phyloP scores from a whole-genome alignment of 1,140 invertebrate species.

The Drosophila arizonae region DNA sequence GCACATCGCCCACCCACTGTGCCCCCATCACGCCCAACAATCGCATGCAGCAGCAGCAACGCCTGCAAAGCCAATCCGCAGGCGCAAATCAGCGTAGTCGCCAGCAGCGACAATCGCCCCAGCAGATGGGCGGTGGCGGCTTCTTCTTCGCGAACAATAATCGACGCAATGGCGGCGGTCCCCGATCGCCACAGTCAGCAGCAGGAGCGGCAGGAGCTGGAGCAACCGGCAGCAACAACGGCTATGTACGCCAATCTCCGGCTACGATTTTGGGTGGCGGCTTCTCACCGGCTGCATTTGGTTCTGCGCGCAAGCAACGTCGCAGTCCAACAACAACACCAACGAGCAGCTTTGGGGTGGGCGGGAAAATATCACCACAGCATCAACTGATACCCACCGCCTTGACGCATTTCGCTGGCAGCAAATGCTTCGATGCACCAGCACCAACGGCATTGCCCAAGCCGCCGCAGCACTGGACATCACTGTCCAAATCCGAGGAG shows the following conservation, averaged over 20 bases:
- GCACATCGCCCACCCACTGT: conserved; percentile 64
- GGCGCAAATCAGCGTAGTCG: conserved; percentile 54
- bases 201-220: conserved; percentile 13
- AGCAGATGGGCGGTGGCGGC: conserved; percentile 55
- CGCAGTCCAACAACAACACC: conserved; percentile 52
- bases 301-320: conserved; percentile 71
- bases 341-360: conserved; percentile 29
- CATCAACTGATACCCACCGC: conserved; percentile 77
- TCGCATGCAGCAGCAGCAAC: conserved; percentile 46
- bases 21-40: conserved; percentile 49
- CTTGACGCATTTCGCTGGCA: conserved; percentile 85
- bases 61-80: conserved; percentile 66
- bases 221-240: conserved; percentile 20
- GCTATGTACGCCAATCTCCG: conserved; percentile 66
- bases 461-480: conserved; percentile 86
- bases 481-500: conserved; percentile 63
- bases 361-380: conserved; percentile 73
- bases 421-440: conserved; percentile 86
- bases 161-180: conserved; percentile 47
- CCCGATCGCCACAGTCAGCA: conserved; percentile 57
- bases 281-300: conserved; percentile 50
- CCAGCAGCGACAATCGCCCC: conserved; percentile 72
- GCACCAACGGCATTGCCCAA: conserved; percentile 85
- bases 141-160: conserved; percentile 73
- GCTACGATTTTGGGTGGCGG: conserved; percentile 76